Base-by-base conservation (phyloP, 35 echinoderm and acorn worm species). In the Strongylocentrotus purpuratus region DNA sequence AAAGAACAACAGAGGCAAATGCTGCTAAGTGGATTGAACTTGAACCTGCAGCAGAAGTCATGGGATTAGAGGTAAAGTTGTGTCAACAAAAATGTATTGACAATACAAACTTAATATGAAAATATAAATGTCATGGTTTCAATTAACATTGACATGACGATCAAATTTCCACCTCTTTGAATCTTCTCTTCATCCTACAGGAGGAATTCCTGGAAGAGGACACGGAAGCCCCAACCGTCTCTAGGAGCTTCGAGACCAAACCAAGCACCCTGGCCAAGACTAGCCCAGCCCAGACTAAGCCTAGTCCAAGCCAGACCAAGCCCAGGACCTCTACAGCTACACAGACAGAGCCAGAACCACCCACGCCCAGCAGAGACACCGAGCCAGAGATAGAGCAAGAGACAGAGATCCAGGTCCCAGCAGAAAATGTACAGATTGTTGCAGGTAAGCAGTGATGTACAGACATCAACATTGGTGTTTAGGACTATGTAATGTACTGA, bases 371-470 rank as follows among this genome's bases (percentile, higher is more conserved):
- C 91, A 93, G 91, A n/a, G 87, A 45, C 13, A 15, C 45, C 0
- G 87, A 35, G 45, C 33, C 33, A 32, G 91, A 93, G 13, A 58
- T 92, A 52, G 95, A 94, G 28, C 78, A 94, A 25, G 95, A 95
- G 65, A 96, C 95, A 20, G 95, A 95, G 70, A 88, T 60, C 17
- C 52, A 85, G 45, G 87, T 89, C 33, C 90, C 96, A 32, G 94
- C 32, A 13, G 48, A 45, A 33, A 61, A 95, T 20, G 86, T 97
- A 31, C 95, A 94, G 4, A 88, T 97, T 45, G 59, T 97, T 47
- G 96, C 95, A 60, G 95, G 96, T 97, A 20, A 94, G 94, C 50
- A 28, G 22, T 78, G 20, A n/a, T 78, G 22, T 78, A n/a, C 22
- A 9, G 0, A 86, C 47, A 45, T 46, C 41, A 91, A 50, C 10